These are phyloP conservation scores for Hemiprocne comata DNA, from an alignment of 2,113 vertebrate genomes.

Conservation along the genomic window DNA sequence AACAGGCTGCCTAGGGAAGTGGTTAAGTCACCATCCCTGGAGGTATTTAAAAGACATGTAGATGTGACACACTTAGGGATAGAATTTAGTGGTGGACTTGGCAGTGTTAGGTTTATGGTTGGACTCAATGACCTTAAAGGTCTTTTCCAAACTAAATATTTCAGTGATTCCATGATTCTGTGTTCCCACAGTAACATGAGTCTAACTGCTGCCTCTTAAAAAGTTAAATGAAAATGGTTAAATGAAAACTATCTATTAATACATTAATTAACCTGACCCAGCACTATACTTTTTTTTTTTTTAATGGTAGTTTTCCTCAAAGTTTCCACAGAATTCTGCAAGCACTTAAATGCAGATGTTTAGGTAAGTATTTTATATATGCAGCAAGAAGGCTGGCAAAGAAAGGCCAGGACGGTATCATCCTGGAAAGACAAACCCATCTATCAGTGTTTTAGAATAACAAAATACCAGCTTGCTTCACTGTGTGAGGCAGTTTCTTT, in stretches of 20 bases:
- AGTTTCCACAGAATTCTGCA: background rate
- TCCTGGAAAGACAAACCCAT: background rate
- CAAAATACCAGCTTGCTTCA: background rate
- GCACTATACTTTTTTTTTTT: background rate
- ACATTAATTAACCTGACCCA: background rate
- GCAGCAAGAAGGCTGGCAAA: background rate
- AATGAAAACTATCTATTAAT: background rate
- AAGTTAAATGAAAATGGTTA: slow-evolving; percentile 8
- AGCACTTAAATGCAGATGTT: background rate
- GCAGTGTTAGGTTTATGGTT: too few relatives aligned
- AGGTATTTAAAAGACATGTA: too few relatives aligned
- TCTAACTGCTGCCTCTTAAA: background rate
- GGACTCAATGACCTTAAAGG: too few relatives aligned
- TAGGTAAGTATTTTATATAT: accelerated
- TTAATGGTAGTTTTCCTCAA: background rate
- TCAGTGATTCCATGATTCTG: too few relatives aligned
- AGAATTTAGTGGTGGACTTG: too few relatives aligned
- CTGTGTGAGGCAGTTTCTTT: background rate
- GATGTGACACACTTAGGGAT: too few relatives aligned
- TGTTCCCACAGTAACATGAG: background rate
- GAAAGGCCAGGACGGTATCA: background rate
- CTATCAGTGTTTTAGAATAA: background rate
- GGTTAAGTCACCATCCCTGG: too few relatives aligned
- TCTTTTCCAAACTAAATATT: too few relatives aligned
- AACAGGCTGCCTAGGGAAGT: too few relatives aligned